These are phyloP conservation scores for Ditylenchus weischeri DNA, from an alignment of 2,888 invertebrate genomes.

Conservation along the genomic window DNA sequence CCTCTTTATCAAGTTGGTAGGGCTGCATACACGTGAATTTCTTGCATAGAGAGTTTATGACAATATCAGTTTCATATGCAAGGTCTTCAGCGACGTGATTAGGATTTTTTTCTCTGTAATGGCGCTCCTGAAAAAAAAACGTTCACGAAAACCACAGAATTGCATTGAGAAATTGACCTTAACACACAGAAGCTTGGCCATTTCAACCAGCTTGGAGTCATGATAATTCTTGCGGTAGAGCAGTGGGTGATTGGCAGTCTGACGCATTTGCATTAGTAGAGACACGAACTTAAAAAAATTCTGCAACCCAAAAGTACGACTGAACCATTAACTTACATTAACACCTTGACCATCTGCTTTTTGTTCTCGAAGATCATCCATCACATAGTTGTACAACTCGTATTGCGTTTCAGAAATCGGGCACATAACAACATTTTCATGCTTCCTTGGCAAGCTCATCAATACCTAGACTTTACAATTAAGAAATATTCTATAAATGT, in stretches of 20 bases:
- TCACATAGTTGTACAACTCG: constrained; percentile 66
- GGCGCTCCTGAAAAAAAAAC: constrained; percentile 14
- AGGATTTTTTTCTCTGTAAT: constrained; percentile 60
- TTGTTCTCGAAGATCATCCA: constrained; percentile 31
- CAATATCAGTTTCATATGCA: constrained; percentile 82
- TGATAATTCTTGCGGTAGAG: constrained; percentile 72
- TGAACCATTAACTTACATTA: too few species aligned
- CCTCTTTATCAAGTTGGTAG: background rate
- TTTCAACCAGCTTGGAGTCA: constrained; percentile 67
- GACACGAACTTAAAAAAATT: background rate
- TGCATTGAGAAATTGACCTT: constrained; percentile 25
- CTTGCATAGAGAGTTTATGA: constrained; percentile 45
- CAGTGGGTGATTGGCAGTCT: constrained; percentile 87
- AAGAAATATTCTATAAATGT: background rate
- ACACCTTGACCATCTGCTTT: constrained; percentile 16
- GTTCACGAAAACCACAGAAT: background rate
- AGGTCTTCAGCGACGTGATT: constrained; percentile 77
- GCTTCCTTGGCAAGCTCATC: constrained; percentile 77
- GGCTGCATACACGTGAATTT: constrained; percentile 23
- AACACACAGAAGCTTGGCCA: constrained; percentile 65
- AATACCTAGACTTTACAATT: constrained; percentile 45
- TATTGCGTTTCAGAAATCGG: constrained; percentile 74
- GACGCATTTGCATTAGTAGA: constrained; percentile 83
- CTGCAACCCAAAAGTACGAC: too few species aligned
- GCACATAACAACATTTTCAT: constrained; percentile 70